Base-by-base conservation (phyloP, 1,140 invertebrate genomes). In the Orussus abietinus region DNA sequence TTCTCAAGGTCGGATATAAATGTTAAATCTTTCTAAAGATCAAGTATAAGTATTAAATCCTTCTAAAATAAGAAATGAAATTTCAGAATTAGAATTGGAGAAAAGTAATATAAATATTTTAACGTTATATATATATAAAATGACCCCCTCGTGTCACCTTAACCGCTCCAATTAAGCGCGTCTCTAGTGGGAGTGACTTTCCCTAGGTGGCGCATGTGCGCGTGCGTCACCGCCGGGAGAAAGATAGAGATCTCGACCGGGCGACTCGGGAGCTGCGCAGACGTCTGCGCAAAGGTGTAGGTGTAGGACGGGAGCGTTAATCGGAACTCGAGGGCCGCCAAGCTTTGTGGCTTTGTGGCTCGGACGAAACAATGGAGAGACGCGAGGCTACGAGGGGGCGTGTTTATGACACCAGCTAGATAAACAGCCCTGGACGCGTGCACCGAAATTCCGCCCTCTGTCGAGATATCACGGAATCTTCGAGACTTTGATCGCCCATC, bases 401-500 rank as follows among this genome's bases (percentile, higher is more conserved):
- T 72, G 69, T 68, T 68, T 68, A 58, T 70, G 67, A 70, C 69
- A 70, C 58, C 48, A 41, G 48, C 37, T 49, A 60, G 66, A 72
- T 72, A 70, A 72, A 66, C 63, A 56, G 44, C 42, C 36, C 42
- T 53, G 22, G 22, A 25, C n/a, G n/a, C n/a, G n/a, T n/a, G n/a
- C n/a, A n/a, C n/a, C n/a, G n/a, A n/a, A n/a, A n/a, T n/a, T n/a
- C n/a, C n/a, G n/a, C n/a, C n/a, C n/a, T n/a, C n/a, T n/a, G n/a
- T n/a, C n/a, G n/a, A n/a, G n/a, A n/a, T n/a, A n/a, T n/a, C n/a
- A n/a, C n/a, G n/a, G n/a, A n/a, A n/a, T n/a, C n/a, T n/a, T n/a
- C n/a, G n/a, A n/a, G n/a, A n/a, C n/a, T n/a, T n/a, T n/a, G n/a
- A n/a, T n/a, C n/a, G n/a, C n/a, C n/a, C n/a, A n/a, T n/a, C n/a